These are phyloP conservation scores for Pherbina coryleti DNA, from an alignment of 2,888 invertebrate genomes.

Conservation along the genomic window DNA sequence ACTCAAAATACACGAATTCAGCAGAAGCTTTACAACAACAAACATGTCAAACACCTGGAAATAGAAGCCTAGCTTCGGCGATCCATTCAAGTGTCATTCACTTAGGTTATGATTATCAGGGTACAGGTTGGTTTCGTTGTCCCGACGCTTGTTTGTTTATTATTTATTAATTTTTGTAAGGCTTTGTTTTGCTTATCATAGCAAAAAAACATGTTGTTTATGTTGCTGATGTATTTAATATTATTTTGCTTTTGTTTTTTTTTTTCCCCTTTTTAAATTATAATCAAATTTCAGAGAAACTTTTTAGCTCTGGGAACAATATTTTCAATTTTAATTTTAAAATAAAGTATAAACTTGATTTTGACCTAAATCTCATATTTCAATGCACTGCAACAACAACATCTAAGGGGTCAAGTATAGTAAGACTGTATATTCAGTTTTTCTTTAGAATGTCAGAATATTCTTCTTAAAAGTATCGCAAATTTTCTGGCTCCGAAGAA, in stretches of 20 bases:
- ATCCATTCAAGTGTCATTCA: constrained; percentile 15
- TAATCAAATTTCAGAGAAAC: not conserved
- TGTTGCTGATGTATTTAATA: not conserved
- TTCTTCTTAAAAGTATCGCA: too few relatives aligned
- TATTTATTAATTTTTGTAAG: not conserved
- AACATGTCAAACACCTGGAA: constrained; percentile 24
- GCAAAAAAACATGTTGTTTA: not conserved
- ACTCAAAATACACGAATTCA: constrained; percentile 14
- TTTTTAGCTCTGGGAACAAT: not conserved
- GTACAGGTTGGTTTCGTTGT: not conserved
- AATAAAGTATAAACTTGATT: too few relatives aligned
- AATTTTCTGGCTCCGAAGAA: too few relatives aligned
- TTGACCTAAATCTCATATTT: too few relatives aligned
- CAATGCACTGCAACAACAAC: too few relatives aligned
- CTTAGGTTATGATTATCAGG: not conserved
- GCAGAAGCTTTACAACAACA: not conserved
- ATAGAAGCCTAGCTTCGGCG: not conserved
- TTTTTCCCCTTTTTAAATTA: not conserved
- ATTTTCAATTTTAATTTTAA: too few relatives aligned
- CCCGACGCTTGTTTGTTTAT: not conserved
- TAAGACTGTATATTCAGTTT: too few relatives aligned
- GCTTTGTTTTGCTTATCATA: not conserved
- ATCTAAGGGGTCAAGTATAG: too few relatives aligned
- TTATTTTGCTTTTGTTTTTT: not conserved
- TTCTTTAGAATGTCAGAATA: too few relatives aligned